Evolutionary conservation across 1,140 invertebrate genomes (phyloP).

Genomic region (Drosophila punjabiensis): DNA sequence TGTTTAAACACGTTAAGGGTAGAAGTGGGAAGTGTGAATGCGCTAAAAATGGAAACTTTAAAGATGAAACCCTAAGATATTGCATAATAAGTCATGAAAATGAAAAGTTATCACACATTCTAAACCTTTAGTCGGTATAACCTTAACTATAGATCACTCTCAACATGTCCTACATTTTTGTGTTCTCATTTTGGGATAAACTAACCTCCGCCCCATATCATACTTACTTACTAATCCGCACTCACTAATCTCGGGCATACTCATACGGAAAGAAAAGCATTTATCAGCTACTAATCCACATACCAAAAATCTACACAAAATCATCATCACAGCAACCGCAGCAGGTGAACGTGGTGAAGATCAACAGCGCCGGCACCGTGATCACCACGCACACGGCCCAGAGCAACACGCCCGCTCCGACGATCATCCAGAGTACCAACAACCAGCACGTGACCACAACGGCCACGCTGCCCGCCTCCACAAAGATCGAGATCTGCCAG

Average conservation of each 20-base stretch:
- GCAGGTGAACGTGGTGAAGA: conserved; percentile 85
- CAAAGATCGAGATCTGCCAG: conserved; percentile 82
- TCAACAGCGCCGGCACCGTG: conserved; percentile 82
- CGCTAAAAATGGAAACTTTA: neutral
- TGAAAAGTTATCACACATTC: neutral
- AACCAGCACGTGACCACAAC: conserved; percentile 84
- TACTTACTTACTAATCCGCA: neutral
- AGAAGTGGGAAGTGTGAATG: no score
- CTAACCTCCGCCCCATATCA: neutral
- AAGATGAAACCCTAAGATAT: no score
- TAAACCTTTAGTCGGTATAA: no score
- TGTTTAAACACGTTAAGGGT: neutral
- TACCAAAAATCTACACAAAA: conserved; percentile 9
- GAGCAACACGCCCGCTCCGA: conserved; percentile 73
- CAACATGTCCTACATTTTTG: neutral
- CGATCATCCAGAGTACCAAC: conserved; percentile 83
- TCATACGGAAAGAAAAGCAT: neutral
- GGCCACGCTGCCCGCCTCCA: conserved; percentile 78
- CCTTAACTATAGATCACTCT: neutral
- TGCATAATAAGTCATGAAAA: neutral
- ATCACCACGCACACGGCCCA: conserved; percentile 81
- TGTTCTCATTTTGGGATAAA: conserved; percentile 7
- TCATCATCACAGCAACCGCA: conserved; percentile 76
- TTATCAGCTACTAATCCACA: conserved; percentile 30
- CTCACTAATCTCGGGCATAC: neutral